Base-by-base conservation (phyloP, 2,113 vertebrate species). In the Caranx ignobilis region DNA sequence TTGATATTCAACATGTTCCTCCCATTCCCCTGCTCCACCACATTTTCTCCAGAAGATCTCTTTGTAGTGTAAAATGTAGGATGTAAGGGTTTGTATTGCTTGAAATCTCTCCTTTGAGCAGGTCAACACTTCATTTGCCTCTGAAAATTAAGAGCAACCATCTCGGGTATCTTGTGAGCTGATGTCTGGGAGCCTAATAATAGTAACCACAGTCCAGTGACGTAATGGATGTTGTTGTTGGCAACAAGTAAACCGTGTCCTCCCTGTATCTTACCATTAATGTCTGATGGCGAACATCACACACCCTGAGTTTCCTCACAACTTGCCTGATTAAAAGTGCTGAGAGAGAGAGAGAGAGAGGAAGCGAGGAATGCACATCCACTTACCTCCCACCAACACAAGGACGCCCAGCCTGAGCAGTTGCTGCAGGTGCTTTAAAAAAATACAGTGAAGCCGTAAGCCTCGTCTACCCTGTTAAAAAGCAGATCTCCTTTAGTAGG, bases 401-500 rank as follows among this genome's bases (percentile, higher is more conserved):
- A 60, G 71, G 43, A 19, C 81, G 34, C 45, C 71, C 8, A 43
- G 61, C 39, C 39, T 48, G 64, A 71, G 52, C 37, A 59, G 18
- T 75, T 77, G 83, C 56, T 81, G 83, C 59, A 81, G 74, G 76
- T 84, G 73, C 82, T 81, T 81, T 75, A 69, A 69, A 71, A 55
- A 83, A 74, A 78, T 45, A 70, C 37, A 35, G 81, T 78, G 60
- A 73, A 85, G 74, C 77, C 41, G 21, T 77, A 75, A 87, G 79
- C 77, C 35, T 76, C 65, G 18, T 63, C 78, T 89, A 62, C 59
- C 39, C 72, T 72, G 75, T 84, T 87, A 45, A 85, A 88, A 87
- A 77, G 83, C 83, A 77, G 72, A 80, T 90, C 78, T 82, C 71
- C 84, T 88, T 78, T 64, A 73, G 82, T 54, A 52, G 88, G 69